These are phyloP conservation scores for Lacanobia wlatinum DNA, from an alignment of 2,888 invertebrate species.

Conservation along the genomic window DNA sequence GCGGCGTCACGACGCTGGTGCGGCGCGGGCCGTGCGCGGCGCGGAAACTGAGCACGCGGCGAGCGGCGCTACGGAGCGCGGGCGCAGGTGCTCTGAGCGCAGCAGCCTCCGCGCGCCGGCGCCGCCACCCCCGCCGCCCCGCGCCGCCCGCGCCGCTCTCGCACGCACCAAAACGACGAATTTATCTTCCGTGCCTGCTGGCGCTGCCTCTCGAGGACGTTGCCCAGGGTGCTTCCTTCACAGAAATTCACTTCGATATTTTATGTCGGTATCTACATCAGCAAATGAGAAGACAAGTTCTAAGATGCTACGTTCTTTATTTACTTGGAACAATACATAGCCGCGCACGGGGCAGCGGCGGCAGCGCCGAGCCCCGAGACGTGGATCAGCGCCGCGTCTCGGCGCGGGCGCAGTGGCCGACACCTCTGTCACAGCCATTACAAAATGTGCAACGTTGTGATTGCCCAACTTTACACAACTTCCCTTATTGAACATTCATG, in stretches of 20 bases:
- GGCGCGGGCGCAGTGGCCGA: conserved; percentile 53
- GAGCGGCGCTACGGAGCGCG: conserved; percentile 91
- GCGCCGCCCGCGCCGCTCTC: conserved; percentile 81
- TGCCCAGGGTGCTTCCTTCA: conserved; percentile 76
- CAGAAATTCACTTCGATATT: conserved; percentile 37
- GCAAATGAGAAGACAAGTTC: conserved; percentile 1
- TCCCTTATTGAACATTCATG: conserved; percentile 82
- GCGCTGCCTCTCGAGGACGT: conserved; percentile 86
- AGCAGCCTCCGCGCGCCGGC: conserved; percentile 92
- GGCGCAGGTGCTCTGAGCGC: conserved; percentile 94
- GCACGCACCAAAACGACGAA: conserved; percentile 90
- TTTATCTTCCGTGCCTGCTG: conserved; percentile 89
- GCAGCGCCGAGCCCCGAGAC: conserved; percentile 67
- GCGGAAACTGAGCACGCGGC: conserved; percentile 88
- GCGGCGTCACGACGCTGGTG: conserved; percentile 87
- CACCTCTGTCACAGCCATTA: conserved; percentile 75
- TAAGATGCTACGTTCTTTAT: conserved; percentile 28
- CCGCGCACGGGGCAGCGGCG: conserved; percentile 44
- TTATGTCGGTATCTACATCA: conserved; percentile 12
- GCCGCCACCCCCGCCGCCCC: conserved; percentile 90
- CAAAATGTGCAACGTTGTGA: conserved; percentile 81
- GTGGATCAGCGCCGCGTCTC: conserved; percentile 66
- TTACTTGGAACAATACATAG: conserved; percentile 46
- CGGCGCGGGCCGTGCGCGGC: conserved; percentile 84
- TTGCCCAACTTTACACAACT: conserved; percentile 84